Base-by-base conservation (phyloP, 2,113 vertebrate genomes). In the Proteles cristata region DNA sequence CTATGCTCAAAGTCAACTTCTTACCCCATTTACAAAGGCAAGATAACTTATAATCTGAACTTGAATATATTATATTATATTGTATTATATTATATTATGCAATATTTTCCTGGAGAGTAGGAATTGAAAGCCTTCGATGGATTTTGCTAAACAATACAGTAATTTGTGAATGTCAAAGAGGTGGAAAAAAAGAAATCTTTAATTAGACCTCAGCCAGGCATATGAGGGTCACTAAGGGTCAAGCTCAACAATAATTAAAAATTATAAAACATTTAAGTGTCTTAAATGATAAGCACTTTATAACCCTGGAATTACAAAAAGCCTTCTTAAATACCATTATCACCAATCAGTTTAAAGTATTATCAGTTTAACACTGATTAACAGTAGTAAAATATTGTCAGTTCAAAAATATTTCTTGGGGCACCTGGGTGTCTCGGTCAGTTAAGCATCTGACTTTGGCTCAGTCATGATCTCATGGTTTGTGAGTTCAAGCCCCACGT, bases 141-240 rank as follows among this genome's bases (percentile, higher is more conserved):
- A 94, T 95, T 94, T 95, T 92, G 50, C 31, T 87, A 90, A 82
- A 79, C 14, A 81, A 65, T 23, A 73, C 39, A 82, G 68, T 35
- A 11, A 92, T 35, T 33, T 95, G 35, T 55, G 48, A 88, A 86
- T 77, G 50, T 86, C 33, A 94, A 86, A 79, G 81, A 77, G 77
- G 16, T 84, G 28, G 1, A 43, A 23, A 76, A 68, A 90, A 74
- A 26, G n/a, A 6, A 65, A 68, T 80, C 14, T 85, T 63, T 82
- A 81, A 35, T 35, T 61, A 96, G 45, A 94, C 48, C 45, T 48
- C 86, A 91, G 65, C 31, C 31, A 90, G 23, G 73, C 19, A 74
- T 53, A 45, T 73, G 53, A 35, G 45, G 65, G 19, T 55, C 53
- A 61, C n/a, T 65, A 74, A 73, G 43, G 33, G 25, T 58, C 5